phyloP scores from a whole-genome alignment of 2,888 invertebrate species.

The Carpatolechia fugitivella region DNA sequence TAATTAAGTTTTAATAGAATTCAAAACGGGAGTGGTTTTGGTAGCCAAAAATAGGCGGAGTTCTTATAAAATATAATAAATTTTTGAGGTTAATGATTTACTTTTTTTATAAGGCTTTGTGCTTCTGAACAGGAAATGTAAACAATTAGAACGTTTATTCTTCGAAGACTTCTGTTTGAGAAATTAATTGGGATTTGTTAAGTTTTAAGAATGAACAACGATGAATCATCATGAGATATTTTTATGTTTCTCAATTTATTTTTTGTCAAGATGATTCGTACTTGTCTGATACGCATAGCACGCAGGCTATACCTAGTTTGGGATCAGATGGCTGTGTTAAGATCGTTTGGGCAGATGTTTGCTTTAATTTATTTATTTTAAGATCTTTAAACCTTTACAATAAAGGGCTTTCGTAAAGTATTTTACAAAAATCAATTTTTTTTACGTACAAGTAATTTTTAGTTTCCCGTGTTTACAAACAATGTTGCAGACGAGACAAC shows the following conservation, averaged over 20 bases:
- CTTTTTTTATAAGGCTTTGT: constrained; percentile 45
- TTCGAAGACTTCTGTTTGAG: constrained; percentile 19
- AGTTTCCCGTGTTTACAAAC: neutral
- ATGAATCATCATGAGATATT: neutral
- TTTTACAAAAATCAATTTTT: no score
- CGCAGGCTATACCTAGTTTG: no score
- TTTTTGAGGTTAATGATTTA: constrained; percentile 65
- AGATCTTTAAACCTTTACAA: no score
- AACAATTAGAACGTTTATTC: constrained; percentile 47
- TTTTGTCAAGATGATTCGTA: no score
- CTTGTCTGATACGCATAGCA: no score
- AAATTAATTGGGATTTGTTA: constrained; percentile 11
- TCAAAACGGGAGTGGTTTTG: constrained; percentile 73
- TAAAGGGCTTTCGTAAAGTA: no score
- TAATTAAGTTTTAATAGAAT: constrained; percentile 80
- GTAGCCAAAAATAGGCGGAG: constrained; percentile 80
- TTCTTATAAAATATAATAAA: constrained; percentile 77
- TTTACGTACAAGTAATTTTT: no score
- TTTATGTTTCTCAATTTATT: no score
- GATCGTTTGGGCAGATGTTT: no score
- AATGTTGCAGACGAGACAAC: neutral
- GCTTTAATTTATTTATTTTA: no score
- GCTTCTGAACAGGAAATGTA: constrained; percentile 64
- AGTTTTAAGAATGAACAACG: neutral
- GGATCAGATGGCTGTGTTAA: no score